Evolutionary conservation across 1,140 invertebrate genomes (phyloP), one percentile per base, ranked within the genome.

Genomic region (Drosophila paulistorum): DNA sequence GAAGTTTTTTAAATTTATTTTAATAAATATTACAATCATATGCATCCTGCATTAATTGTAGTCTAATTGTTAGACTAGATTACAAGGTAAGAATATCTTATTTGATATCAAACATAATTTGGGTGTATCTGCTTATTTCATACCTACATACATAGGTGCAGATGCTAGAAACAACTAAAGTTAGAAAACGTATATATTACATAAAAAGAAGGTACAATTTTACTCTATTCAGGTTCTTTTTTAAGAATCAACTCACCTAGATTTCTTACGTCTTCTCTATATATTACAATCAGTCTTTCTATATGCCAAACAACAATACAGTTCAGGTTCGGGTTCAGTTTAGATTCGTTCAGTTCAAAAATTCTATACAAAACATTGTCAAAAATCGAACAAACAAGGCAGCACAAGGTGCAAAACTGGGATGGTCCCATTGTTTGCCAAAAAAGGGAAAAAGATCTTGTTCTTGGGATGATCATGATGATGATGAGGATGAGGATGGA

Each of bases 331-430:
- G 9, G 9, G 3, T 20, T 20, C 9, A 6, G 33, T 26, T 63
- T 35, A 60, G 64, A 51, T 67, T 70, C 37, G 65, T 0, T 20
- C 57, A 7, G 58, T 30, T 39, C 30, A 55, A 45, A 74, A 74
- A 45, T 41, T 72, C 33, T 64, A 48, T 23, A 51, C 45, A 39
- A 39, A 17, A 58, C 37, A 67, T 65, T 87, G 76, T 76, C n/a
- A 37, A 60, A 30, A 39, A 57, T 59, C 42, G 20, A 80, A 80
- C 69, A 80, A 77, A 68, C 60, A 58, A 58, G 60, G 17, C 61
- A 62, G 39, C 57, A 83, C 90, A 91, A 91, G 90, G 90, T 91
- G 90, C 90, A 91, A 91, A 91, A 85, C 79, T 91, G 72, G 90
- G 85, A 91, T 70, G 75, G 71, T 48, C 71, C 68, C 67, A 75